Percentiles rank a stretch among this genome's conserved stretches.
Conservation (phyloP, 23 tunicate species). For the Halocynthia aurantium region DNA sequence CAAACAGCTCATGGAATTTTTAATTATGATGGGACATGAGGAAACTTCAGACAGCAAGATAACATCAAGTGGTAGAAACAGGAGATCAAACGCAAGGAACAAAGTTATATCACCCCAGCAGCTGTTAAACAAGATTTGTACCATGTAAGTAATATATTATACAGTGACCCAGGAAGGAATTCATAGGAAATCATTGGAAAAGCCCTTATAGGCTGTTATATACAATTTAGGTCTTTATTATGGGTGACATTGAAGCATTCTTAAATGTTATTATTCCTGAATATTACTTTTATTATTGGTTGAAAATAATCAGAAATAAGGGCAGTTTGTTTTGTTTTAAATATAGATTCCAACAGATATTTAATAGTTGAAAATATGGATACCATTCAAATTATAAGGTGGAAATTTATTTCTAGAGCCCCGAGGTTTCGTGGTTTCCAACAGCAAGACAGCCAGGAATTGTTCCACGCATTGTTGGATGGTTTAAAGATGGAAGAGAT, state of each 20-base stretch:
- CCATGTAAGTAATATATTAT: constrained; percentile 28
- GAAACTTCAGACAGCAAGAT: not conserved
- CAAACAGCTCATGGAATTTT: constrained; percentile 18
- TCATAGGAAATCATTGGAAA: too few relatives aligned
- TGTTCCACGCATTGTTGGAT: constrained; percentile 60
- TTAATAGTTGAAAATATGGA: too few relatives aligned
- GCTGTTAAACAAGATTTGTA: constrained; percentile 52
- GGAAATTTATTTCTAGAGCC: constrained; percentile 22
- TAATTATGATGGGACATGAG: constrained; percentile 20
- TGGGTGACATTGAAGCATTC: too few relatives aligned
- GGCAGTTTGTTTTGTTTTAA: too few relatives aligned
- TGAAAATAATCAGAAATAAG: too few relatives aligned
- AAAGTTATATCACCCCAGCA: constrained; percentile 26
- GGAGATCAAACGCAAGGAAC: not conserved
- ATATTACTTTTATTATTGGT: too few relatives aligned
- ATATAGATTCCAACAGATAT: too few relatives aligned
- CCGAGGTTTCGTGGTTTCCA: constrained; percentile 62
- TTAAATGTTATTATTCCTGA: too few relatives aligned
- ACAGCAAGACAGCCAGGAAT: constrained; percentile 89
- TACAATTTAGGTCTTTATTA: too few relatives aligned
- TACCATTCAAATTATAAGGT: too few relatives aligned
- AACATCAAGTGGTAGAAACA: not conserved
- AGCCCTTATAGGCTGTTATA: too few relatives aligned
- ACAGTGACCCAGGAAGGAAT: too few relatives aligned
- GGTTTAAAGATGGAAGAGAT: constrained; percentile 54